These are phyloP conservation scores for Apostichopus leukothele DNA, from an alignment of 53 echinoderm and acorn worm species.

Conservation along the genomic window DNA sequence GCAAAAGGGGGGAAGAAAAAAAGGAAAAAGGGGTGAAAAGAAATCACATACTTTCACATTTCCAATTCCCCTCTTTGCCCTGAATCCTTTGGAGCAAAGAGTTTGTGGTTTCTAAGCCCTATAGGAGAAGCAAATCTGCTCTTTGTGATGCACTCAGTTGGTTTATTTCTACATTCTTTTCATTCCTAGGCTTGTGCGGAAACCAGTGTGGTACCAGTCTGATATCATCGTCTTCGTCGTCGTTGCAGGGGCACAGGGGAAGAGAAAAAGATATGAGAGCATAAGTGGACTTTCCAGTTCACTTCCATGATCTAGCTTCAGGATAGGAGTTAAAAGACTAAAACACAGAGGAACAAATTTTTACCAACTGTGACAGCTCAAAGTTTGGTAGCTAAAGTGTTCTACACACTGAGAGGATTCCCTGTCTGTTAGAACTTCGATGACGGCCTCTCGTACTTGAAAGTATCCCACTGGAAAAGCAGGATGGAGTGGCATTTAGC, in stretches of 20 bases:
- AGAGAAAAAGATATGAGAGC: no score
- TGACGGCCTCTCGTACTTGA: slow-evolving; percentile 26
- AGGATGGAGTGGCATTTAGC: slow-evolving; percentile 6
- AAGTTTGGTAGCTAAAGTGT: no score
- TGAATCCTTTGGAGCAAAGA: background rate
- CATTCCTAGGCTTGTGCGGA: slow-evolving; percentile 37
- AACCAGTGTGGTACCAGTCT: background rate
- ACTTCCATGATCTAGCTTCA: no score
- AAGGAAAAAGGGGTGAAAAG: background rate
- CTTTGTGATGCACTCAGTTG: slow-evolving; percentile 34
- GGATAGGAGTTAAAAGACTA: no score
- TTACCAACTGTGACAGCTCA: no score
- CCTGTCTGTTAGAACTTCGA: background rate
- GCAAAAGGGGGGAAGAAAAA: background rate
- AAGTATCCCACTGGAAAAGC: background rate
- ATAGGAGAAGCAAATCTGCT: slow-evolving; percentile 10
- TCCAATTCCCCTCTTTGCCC: slow-evolving; percentile 8
- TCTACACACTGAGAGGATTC: background rate
- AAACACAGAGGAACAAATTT: no score
- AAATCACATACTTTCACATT: slow-evolving; percentile 48
- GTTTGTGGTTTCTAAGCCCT: slow-evolving; percentile 32
- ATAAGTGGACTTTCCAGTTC: no score
- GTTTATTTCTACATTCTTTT: slow-evolving; percentile 43
- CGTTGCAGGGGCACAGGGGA: no score
- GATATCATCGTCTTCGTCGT: no score